Conservation (phyloP, 92 coral and sea anemone species). For the Metridium senile region DNA sequence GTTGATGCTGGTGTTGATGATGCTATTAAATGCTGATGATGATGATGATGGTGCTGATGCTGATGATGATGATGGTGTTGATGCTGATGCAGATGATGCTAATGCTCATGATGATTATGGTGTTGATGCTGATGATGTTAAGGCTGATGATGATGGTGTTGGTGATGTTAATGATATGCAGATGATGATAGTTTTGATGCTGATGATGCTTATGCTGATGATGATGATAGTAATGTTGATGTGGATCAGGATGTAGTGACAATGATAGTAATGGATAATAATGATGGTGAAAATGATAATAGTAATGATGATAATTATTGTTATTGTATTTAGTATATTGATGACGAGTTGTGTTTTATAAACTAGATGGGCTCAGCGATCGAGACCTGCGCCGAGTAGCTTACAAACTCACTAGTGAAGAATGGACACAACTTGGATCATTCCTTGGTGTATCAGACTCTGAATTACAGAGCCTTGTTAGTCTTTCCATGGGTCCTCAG, state of each 20-base stretch:
- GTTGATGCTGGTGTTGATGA: not conserved
- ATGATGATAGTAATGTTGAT: not conserved
- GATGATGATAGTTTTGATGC: not conserved
- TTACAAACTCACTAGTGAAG: conserved; percentile 89
- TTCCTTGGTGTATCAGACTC: conserved; percentile 82
- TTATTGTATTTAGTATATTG: not conserved
- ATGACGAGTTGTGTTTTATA: not conserved
- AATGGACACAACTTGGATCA: conserved; percentile 95
- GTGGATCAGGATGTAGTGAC: not conserved
- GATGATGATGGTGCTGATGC: too few relatives aligned
- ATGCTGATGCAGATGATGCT: not conserved
- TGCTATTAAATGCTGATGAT: conserved; percentile 3
- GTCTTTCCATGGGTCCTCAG: conserved; percentile 86
- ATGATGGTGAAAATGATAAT: not conserved
- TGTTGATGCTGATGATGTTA: not conserved
- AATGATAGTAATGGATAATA: not conserved
- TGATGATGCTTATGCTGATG: not conserved
- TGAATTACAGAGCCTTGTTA: conserved; percentile 73
- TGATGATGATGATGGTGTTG: not conserved
- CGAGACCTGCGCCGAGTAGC: conserved; percentile 98
- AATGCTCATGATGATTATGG: not conserved
- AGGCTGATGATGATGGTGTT: not conserved
- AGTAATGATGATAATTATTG: not conserved
- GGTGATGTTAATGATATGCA: too few relatives aligned
- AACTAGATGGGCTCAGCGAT: conserved; percentile 81